These are phyloP conservation scores for Octopus sinensis DNA, from an alignment of 1,140 invertebrate genomes.

Conservation along the genomic window DNA sequence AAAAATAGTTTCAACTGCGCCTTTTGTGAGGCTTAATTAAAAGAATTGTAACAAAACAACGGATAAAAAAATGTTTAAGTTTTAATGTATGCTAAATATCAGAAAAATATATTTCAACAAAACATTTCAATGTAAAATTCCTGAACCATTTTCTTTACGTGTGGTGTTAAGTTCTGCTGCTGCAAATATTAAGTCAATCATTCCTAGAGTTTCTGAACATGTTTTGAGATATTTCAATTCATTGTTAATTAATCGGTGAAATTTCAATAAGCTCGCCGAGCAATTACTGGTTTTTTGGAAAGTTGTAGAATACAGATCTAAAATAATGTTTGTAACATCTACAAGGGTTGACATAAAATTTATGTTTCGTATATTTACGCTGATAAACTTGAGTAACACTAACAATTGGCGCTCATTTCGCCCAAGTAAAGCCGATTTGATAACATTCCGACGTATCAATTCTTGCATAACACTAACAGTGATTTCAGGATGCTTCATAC, in stretches of 20 bases:
- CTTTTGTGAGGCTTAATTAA: too few relatives aligned
- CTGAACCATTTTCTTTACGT: background rate
- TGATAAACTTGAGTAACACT: slow-evolving; percentile 71
- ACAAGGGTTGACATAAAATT: slow-evolving; percentile 72
- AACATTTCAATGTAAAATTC: too few relatives aligned
- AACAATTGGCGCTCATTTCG: slow-evolving; percentile 68
- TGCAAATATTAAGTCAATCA: slow-evolving; percentile 49
- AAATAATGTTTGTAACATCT: slow-evolving; percentile 70
- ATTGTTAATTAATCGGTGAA: slow-evolving; percentile 65
- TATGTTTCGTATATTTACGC: slow-evolving; percentile 70
- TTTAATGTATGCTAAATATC: too few relatives aligned
- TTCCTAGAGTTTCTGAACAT: slow-evolving; percentile 56
- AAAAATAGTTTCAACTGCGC: too few relatives aligned
- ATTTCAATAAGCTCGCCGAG: slow-evolving; percentile 62
- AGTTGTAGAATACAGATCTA: slow-evolving; percentile 57
- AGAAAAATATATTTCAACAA: too few relatives aligned
- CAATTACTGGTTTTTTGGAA: slow-evolving; percentile 59
- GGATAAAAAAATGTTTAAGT: too few relatives aligned
- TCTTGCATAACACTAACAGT: slow-evolving; percentile 81
- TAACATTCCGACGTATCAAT: slow-evolving; percentile 58
- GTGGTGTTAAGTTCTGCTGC: slow-evolving; percentile 26
- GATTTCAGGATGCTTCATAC: slow-evolving; percentile 70
- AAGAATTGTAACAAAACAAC: too few relatives aligned
- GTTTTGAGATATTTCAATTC: slow-evolving; percentile 64
- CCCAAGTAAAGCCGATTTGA: slow-evolving; percentile 66